A percentile compares a stretch with the other conserved stretches of the same genome.
Conservation (phyloP, 1,140 invertebrate species). For the Solenopsis invicta region DNA sequence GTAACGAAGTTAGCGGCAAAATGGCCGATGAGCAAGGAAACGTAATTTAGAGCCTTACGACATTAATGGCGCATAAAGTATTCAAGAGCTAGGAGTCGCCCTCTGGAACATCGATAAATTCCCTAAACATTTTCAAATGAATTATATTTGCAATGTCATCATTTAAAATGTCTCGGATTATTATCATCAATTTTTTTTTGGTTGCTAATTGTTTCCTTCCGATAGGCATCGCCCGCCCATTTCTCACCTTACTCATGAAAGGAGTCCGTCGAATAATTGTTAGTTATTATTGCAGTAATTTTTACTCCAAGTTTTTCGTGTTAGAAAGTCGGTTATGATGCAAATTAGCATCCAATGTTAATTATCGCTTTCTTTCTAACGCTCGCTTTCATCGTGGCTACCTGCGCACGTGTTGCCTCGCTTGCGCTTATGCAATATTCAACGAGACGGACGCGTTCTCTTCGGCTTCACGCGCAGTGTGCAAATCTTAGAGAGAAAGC, state of each 20-base stretch:
- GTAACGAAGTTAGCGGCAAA: conserved; percentile 45
- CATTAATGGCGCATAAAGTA: conserved; percentile 29
- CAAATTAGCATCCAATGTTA: conserved; percentile 45
- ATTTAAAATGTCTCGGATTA: neutral
- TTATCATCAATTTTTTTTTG: conserved; percentile 13
- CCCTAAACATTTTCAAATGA: conserved; percentile 3
- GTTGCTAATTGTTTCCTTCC: neutral
- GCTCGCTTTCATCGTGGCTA: conserved; percentile 75
- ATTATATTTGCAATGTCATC: neutral
- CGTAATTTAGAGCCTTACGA: conserved; percentile 35
- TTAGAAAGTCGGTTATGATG: conserved; percentile 37
- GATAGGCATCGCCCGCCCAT: neutral
- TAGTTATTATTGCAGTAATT: conserved; percentile 21
- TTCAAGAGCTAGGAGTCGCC: conserved; percentile 10
- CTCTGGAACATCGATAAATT: neutral
- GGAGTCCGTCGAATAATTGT: neutral
- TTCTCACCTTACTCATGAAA: conserved; percentile 4
- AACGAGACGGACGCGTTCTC: conserved; percentile 61
- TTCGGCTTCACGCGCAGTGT: conserved; percentile 68
- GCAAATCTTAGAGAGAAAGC: conserved; percentile 50
- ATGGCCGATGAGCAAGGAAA: conserved; percentile 3
- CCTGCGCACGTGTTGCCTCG: conserved; percentile 72
- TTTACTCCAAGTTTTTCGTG: conserved; percentile 29
- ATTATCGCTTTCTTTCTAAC: conserved; percentile 66
- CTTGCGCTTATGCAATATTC: conserved; percentile 71